Evolutionary conservation across 2,888 invertebrate species (phyloP).

Genomic region (Protophormia terraenovae): DNA sequence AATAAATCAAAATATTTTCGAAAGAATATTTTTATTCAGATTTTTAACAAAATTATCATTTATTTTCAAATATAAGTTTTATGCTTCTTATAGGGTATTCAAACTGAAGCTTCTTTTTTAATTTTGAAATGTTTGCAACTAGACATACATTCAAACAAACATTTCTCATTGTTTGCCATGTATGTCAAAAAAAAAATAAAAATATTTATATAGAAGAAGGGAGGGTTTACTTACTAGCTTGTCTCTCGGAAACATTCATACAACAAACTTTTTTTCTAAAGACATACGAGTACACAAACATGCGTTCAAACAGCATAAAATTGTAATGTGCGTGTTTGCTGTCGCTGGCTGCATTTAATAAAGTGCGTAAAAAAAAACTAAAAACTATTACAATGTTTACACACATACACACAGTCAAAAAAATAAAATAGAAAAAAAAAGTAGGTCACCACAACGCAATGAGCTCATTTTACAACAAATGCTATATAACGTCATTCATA

Average conservation of each 20-base stretch:
- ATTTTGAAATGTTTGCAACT: constrained; percentile 26
- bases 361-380: constrained; percentile 36
- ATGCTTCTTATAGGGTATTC: constrained; percentile 11
- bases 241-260: neutral
- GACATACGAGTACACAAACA: neutral
- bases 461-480: constrained; percentile 62
- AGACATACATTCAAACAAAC: neutral
- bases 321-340: constrained; percentile 35
- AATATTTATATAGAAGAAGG: neutral
- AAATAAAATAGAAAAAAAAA: constrained; percentile 38
- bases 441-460: constrained; percentile 65
- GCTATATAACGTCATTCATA: constrained; percentile 59
- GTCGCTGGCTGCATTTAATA: constrained; percentile 44
- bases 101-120: neutral
- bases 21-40: no score
- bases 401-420: constrained; percentile 29
- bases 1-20: no score
- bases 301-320: constrained; percentile 42
- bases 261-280: no score
- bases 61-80: no score
- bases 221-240: neutral
- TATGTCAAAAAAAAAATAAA: neutral
- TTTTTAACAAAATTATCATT: neutral
- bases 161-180: constrained; percentile 3
- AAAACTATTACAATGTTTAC: constrained; percentile 44